phyloP scores from a whole-genome alignment of 2,888 invertebrate genomes.

The Steinernema carpocapsae region DNA sequence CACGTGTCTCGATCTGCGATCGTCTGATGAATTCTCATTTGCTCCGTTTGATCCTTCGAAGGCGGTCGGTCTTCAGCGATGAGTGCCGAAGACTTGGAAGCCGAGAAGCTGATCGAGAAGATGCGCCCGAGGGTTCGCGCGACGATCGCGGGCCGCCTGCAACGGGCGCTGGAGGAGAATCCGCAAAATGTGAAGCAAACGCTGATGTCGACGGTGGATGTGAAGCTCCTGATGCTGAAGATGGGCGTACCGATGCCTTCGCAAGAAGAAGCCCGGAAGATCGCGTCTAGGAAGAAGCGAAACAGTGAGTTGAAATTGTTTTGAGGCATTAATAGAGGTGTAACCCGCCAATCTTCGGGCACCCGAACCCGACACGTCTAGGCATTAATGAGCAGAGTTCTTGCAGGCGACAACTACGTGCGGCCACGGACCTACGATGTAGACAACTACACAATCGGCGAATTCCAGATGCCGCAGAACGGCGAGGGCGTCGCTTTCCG shows the following conservation, averaged over 20 bases:
- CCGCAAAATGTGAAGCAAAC: neutral
- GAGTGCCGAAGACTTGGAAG: neutral
- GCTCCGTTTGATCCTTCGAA: neutral
- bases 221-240: neutral
- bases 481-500: neutral
- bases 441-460: neutral
- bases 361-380: neutral
- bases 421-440: neutral
- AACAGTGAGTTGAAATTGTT: neutral
- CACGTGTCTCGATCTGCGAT: neutral
- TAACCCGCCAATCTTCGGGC: neutral
- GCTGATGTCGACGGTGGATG: neutral
- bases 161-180: neutral
- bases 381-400: no score
- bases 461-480: neutral
- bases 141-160: neutral
- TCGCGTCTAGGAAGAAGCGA: neutral
- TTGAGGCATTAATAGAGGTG: neutral
- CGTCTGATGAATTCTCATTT: neutral
- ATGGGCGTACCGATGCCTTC: neutral
- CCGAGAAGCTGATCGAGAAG: slow-evolving; percentile 2
- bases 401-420: no score
- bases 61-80: neutral
- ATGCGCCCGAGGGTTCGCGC: neutral
- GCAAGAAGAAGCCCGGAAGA: no score